These are phyloP conservation scores for Salvelinus alpinus DNA, from an alignment of 2,113 vertebrate species.

Conservation along the genomic window DNA sequence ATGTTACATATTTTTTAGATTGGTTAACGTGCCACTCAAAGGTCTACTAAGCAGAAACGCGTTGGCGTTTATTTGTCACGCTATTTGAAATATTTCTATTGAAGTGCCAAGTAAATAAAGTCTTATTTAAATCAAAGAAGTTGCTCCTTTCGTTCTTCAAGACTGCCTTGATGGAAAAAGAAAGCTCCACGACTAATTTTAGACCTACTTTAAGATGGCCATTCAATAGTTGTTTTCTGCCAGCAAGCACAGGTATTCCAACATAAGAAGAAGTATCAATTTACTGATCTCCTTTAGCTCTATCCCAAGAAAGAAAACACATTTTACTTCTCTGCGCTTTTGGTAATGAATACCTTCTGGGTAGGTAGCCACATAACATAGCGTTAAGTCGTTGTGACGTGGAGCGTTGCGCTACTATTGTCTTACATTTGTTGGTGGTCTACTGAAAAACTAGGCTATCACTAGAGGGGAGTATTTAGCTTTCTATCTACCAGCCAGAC, in stretches of 20 bases:
- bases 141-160: too few relatives aligned
- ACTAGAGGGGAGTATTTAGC: slow-evolving; percentile 1
- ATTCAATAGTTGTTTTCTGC: too few relatives aligned
- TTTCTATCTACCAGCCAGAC: background rate
- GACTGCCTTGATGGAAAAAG: too few relatives aligned
- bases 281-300: background rate
- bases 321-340: background rate
- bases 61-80: background rate
- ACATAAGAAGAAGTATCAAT: too few relatives aligned
- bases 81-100: background rate
- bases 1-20: too few relatives aligned
- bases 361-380: background rate
- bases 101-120: background rate
- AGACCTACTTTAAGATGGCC: too few relatives aligned
- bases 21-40: too few relatives aligned
- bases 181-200: too few relatives aligned
- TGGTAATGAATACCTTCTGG: background rate
- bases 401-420: background rate
- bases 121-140: too few relatives aligned
- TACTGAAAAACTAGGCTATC: background rate
- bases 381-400: background rate
- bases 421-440: background rate
- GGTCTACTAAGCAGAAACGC: too few relatives aligned
- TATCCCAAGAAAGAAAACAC: background rate
- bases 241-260: too few relatives aligned